Base-by-base conservation (phyloP, 1,140 invertebrate species). In the Cotesia typhae region DNA sequence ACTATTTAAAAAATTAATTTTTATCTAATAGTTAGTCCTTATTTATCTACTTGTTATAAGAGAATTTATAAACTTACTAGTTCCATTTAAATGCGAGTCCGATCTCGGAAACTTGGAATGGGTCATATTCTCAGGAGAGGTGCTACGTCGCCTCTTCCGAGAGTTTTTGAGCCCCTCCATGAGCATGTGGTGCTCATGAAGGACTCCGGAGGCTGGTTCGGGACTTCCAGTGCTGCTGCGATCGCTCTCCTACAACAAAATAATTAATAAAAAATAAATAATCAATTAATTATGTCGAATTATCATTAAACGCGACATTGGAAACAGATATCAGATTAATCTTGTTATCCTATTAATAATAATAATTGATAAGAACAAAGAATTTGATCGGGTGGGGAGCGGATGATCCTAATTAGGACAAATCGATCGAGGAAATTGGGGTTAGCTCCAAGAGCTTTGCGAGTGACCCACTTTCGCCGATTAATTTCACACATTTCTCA, bases 161-260 rank as follows among this genome's bases (percentile, higher is more conserved):
- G 81, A 82, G 76, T 82, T 85, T 70, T 83, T 85, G 69, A 85
- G 82, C 4, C 81, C 82, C 17, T 85, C 84, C 75, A 85, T 80
- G 77, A 86, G 82, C 81, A 86, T 84, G 67, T 85, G 85, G 57
- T 85, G 82, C 65, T 87, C 89, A 74, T 86, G 88, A 74, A 86
- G 87, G 6, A 78, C 77, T 51, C 80, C 80, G 2, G 82, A 88
- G 73, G 83, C 89, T 73, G 89, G 89, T 78, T 91, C 90, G 73
- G 91, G 91, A 79, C 91, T 91, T 66, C 90, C 91, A 75, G 88
- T 88, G 82, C 89, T 91, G 85, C 91, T 92, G 85, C 90, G 89
- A 79, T 92, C 91, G 78, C 90, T 92, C 82, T 92, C 91, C 89
- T 92, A 88, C 76, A 90, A 90, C 80, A 83, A 77, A 77, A 67